Percentiles rank a stretch among this genome's conserved stretches.
Evolutionary conservation across 2,113 vertebrate species (phyloP).

Genomic region (Tapirus terrestris): DNA sequence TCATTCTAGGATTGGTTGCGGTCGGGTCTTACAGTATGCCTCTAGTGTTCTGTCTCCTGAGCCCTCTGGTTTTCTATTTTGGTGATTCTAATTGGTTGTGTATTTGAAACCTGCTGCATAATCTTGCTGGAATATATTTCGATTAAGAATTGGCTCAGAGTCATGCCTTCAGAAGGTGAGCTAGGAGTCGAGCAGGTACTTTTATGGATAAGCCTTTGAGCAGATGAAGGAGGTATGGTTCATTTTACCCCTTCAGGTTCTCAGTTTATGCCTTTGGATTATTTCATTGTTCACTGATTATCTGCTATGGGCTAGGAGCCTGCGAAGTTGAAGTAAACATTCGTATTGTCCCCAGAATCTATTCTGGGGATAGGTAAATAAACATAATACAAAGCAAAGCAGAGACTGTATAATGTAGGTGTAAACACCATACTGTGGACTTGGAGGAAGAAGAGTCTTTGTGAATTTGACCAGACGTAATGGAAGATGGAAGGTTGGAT

Average conservation of each 20-base stretch:
- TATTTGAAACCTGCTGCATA: not conserved
- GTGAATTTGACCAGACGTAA: not conserved
- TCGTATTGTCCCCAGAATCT: not conserved
- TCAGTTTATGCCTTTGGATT: not conserved
- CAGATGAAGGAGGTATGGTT: not conserved
- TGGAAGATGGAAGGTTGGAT: not conserved
- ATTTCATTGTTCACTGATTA: not conserved
- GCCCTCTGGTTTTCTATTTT: not conserved
- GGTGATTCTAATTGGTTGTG: not conserved
- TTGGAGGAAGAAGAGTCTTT: not conserved
- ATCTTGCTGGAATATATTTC: not conserved
- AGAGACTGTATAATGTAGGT: rapidly evolving
- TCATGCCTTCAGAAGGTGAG: not conserved
- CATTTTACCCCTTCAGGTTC: not conserved
- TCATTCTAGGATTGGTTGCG: not conserved
- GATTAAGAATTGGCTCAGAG: not conserved
- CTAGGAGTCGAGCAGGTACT: not conserved
- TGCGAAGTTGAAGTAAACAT: not conserved
- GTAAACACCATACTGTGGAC: not conserved
- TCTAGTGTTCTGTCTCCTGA: not conserved
- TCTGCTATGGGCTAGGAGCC: not conserved
- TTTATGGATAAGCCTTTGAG: not conserved
- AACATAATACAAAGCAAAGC: not conserved
- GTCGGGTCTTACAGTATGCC: rapidly evolving
- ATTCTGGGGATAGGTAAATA: not conserved